Conservation (phyloP, 2,113 vertebrate genomes). For the Phyllostomus discolor region DNA sequence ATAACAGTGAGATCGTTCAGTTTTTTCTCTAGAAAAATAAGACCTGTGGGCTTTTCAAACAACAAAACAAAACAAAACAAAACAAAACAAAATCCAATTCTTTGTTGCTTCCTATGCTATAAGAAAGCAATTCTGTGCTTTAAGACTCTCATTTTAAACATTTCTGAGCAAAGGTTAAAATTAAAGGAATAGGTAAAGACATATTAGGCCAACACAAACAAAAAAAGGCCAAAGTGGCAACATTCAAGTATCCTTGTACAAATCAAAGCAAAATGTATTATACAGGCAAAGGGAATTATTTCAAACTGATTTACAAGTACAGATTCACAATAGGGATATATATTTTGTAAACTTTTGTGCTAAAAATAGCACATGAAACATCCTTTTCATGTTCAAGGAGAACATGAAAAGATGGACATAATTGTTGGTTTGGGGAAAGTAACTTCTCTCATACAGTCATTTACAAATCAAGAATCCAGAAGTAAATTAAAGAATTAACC, state of each 20-base stretch:
- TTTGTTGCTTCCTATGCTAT: neutral
- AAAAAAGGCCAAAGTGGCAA: neutral
- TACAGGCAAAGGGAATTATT: neutral
- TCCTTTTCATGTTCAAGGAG: neutral
- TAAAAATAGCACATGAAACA: neutral
- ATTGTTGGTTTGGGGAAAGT: neutral
- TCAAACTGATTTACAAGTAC: constrained; percentile 6
- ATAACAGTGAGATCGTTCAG: neutral
- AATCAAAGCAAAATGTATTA: constrained; percentile 6
- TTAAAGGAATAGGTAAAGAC: neutral
- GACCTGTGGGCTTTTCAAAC: neutral
- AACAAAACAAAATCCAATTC: neutral
- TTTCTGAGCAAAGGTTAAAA: constrained; percentile 15
- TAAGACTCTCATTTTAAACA: neutral
- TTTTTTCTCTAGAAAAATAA: neutral
- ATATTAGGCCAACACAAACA: neutral
- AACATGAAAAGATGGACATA: neutral
- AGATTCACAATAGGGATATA: neutral
- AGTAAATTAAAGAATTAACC: constrained; percentile 5
- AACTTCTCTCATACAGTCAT: neutral
- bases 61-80: neutral
- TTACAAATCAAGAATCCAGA: neutral
- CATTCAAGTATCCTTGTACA: neutral
- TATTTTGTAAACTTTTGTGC: neutral
- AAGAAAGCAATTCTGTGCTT: neutral